These are phyloP conservation scores for Pachycephus smyrnensis DNA, from an alignment of 2,888 invertebrate species.

Conservation along the genomic window DNA sequence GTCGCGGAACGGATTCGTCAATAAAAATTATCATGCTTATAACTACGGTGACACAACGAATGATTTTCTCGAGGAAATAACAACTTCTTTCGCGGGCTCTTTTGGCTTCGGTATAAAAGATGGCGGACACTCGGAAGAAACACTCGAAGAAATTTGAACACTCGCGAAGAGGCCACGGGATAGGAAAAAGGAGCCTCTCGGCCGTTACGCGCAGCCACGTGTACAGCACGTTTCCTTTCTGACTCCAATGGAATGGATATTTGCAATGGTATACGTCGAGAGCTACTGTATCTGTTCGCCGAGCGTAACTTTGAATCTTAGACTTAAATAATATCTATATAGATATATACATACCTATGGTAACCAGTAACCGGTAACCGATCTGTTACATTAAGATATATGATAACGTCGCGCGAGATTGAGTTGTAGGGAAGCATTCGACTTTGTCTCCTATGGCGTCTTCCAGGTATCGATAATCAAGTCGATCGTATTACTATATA, in stretches of 20 bases:
- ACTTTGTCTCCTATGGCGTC: neutral
- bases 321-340: neutral
- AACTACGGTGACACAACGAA: neutral
- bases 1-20: neutral
- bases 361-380: neutral
- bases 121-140: neutral
- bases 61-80: neutral
- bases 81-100: neutral
- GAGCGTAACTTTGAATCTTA: neutral
- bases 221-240: neutral
- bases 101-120: neutral
- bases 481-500: neutral
- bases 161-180: neutral
- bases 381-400: conserved; percentile 14
- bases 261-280: neutral
- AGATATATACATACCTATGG: neutral
- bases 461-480: neutral
- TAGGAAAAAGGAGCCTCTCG: neutral
- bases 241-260: neutral
- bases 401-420: conserved; percentile 33
- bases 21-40: neutral
- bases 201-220: neutral
- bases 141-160: neutral
- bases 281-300: neutral
- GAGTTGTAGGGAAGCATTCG: conserved; percentile 40